Evolutionary conservation across 2,113 vertebrate species (phyloP).

Genomic region (Rhabdornis inornatus): DNA sequence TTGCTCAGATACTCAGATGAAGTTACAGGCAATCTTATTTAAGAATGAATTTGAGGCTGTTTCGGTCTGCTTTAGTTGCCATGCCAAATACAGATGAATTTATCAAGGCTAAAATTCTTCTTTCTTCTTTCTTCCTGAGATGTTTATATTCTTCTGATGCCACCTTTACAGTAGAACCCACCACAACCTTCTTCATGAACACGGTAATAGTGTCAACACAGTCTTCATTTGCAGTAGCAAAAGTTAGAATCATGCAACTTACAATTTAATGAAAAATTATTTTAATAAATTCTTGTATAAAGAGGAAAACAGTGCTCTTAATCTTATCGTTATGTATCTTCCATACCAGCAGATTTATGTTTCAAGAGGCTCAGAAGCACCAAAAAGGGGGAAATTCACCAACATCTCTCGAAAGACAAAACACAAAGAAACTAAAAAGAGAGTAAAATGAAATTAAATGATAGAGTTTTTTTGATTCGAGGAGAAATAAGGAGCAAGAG

Average conservation of each 20-base stretch:
- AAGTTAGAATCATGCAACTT: background rate
- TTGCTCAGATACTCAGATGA: background rate
- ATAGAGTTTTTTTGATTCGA: background rate
- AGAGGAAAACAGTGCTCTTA: background rate
- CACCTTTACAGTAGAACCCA: background rate
- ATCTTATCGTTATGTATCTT: background rate
- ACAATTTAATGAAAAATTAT: conserved; percentile 28
- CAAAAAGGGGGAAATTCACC: background rate
- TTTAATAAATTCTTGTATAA: conserved; percentile 34
- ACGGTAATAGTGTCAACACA: background rate
- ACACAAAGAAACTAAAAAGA: background rate
- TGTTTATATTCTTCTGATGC: background rate
- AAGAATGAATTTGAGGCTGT: background rate
- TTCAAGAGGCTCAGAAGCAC: background rate
- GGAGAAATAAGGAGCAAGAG: background rate
- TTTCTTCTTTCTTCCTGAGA: background rate
- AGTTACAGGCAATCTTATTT: background rate
- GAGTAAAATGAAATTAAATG: background rate
- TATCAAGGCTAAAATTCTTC: background rate
- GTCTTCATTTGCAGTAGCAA: background rate
- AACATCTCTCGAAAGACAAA: background rate
- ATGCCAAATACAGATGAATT: background rate
- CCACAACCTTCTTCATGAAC: background rate
- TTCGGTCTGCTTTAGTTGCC: background rate
- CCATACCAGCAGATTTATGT: background rate